These are phyloP conservation scores for Melanocharis versteri DNA, from an alignment of 2,113 vertebrate genomes.

Conservation along the genomic window DNA sequence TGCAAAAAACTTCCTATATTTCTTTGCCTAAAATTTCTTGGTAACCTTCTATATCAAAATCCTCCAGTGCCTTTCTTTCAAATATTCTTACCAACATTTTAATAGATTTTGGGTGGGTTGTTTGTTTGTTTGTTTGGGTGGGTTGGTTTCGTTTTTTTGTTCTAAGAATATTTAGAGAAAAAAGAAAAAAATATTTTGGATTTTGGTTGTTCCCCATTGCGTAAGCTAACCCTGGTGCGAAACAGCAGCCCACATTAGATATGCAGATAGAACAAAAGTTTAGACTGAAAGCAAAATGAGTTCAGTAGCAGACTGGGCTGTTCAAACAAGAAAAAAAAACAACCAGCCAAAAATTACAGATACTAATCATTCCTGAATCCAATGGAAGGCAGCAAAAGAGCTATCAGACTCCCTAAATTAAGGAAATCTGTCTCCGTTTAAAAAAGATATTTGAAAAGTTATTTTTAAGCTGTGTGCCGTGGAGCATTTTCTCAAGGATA, in stretches of 20 bases:
- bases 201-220: neutral
- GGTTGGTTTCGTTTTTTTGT: neutral
- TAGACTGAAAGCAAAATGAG: neutral
- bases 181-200: neutral
- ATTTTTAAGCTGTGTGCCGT: neutral
- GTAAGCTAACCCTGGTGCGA: neutral
- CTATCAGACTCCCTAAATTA: neutral
- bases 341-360: neutral
- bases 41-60: neutral
- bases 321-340: neutral
- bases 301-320: neutral
- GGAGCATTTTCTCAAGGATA: neutral
- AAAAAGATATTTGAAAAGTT: neutral
- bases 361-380: neutral
- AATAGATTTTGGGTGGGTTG: neutral
- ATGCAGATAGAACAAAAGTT: neutral
- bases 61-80: neutral
- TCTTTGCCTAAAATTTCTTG: neutral
- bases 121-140: neutral
- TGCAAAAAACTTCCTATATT: neutral
- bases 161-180: neutral
- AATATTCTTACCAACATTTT: neutral
- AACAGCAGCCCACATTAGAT: neutral
- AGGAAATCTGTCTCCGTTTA: neutral
- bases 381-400: neutral